Conservation (phyloP, 2,888 invertebrate species). For the Nomada fabriciana region DNA sequence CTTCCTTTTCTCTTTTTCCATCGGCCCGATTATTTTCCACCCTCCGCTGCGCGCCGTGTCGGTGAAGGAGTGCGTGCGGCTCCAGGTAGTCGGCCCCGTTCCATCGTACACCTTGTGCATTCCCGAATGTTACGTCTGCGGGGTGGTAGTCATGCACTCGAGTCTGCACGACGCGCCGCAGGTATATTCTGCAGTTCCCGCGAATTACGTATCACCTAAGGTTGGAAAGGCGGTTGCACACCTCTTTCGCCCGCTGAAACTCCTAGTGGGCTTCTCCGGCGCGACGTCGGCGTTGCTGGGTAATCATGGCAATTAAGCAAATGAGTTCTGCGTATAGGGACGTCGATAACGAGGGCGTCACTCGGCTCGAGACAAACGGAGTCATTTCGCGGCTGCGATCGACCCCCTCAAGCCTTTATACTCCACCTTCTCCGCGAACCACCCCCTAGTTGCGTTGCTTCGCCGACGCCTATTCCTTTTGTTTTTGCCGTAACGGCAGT, state of each 20-base stretch:
- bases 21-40: conserved; percentile 33
- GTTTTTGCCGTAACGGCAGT: conserved; percentile 27
- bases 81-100: conserved; percentile 71
- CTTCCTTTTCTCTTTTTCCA: conserved; percentile 7
- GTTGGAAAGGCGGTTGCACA: conserved; percentile 36
- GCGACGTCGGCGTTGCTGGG: conserved; percentile 47
- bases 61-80: conserved; percentile 69
- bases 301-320: conserved; percentile 76
- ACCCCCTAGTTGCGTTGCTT: neutral
- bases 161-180: no score
- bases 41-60: neutral
- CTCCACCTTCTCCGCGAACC: neutral
- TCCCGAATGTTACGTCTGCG: conserved; percentile 54
- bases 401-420: conserved; percentile 15
- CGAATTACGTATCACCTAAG: conserved; percentile 60
- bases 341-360: conserved; percentile 70
- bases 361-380: conserved; percentile 60
- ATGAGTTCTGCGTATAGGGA: conserved; percentile 71
- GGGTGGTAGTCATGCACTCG: neutral
- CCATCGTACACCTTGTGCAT: conserved; percentile 62
- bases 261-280: conserved; percentile 38
- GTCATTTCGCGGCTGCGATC: conserved; percentile 50
- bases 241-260: conserved; percentile 22
- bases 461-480: conserved; percentile 19
- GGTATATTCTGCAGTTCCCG: conserved; percentile 11